These are phyloP conservation scores for Chydorus sphaericus DNA, from an alignment of 2,888 invertebrate genomes.

Conservation along the genomic window DNA sequence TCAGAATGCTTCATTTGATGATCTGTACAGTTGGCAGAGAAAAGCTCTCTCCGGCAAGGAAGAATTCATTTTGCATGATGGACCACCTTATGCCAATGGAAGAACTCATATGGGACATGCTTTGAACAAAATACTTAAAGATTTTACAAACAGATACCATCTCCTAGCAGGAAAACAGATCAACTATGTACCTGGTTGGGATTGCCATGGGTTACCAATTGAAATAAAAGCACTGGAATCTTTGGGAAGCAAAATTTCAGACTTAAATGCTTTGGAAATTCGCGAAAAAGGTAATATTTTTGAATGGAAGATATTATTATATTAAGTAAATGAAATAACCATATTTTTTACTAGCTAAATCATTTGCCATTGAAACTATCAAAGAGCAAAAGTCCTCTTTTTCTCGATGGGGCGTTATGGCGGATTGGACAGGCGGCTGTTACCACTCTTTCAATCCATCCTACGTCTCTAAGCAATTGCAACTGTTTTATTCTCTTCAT, in stretches of 20 bases:
- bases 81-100: slow-evolving; percentile 98
- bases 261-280: slow-evolving; percentile 35
- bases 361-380: slow-evolving; percentile 63
- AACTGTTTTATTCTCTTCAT: slow-evolving; percentile 65
- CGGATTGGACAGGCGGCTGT: slow-evolving; percentile 59
- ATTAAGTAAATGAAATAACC: too few relatives aligned
- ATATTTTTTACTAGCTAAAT: slow-evolving; percentile 50
- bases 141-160: slow-evolving; percentile 70
- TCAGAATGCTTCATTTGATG: slow-evolving; percentile 49
- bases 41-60: slow-evolving; percentile 40
- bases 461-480: slow-evolving; percentile 68
- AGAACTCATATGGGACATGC: slow-evolving; percentile 93
- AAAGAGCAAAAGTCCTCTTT: slow-evolving; percentile 56
- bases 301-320: slow-evolving; percentile 7
- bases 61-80: slow-evolving; percentile 85
- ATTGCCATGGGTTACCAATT: slow-evolving; percentile 97
- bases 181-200: slow-evolving; percentile 90
- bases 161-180: slow-evolving; percentile 60
- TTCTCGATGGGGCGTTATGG: slow-evolving; percentile 76
- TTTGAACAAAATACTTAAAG: slow-evolving; percentile 96
- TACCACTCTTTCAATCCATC: slow-evolving; percentile 63
- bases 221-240: slow-evolving; percentile 67
- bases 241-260: slow-evolving; percentile 26
- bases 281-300: slow-evolving; percentile 36
- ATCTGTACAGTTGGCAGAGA: slow-evolving; percentile 68